Conservation (phyloP, 1,140 invertebrate species). For the Leptonema lineaticorne region DNA sequence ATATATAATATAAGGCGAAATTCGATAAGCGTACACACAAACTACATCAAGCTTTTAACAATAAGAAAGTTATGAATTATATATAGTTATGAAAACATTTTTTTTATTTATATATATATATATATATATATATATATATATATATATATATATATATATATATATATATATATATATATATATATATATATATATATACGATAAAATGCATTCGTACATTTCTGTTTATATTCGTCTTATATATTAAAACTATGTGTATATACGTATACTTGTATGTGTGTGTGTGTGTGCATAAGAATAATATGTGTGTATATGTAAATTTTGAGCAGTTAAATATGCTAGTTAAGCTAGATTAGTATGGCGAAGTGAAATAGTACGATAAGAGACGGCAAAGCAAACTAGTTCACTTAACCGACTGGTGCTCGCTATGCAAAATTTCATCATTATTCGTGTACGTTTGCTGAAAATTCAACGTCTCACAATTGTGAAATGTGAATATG, state of each 20-base stretch:
- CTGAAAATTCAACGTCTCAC: not conserved
- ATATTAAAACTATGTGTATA: not conserved
- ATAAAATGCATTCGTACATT: not conserved
- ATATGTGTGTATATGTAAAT: not conserved
- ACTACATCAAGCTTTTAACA: too few species aligned
- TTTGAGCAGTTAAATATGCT: not conserved
- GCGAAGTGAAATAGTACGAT: constrained; percentile 2
- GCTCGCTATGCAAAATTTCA: constrained; percentile 3
- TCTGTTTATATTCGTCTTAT: not conserved
- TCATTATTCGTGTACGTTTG: not conserved
- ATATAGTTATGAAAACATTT: not conserved
- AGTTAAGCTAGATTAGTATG: constrained; percentile 16
- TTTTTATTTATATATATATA: not conserved
- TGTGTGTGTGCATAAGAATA: not conserved
- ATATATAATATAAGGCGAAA: too few species aligned
- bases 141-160: not conserved
- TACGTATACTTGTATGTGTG: not conserved
- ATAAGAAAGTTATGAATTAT: too few species aligned
- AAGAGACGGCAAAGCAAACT: constrained; percentile 19
- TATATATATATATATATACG: not conserved
- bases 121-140: too few species aligned
- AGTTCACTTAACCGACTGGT: constrained; percentile 12
- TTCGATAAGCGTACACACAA: too few species aligned
- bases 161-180: not conserved
- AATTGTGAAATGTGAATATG: not conserved